Base-by-base conservation (phyloP, 2,113 vertebrate species). In the Sorex fumeus region DNA sequence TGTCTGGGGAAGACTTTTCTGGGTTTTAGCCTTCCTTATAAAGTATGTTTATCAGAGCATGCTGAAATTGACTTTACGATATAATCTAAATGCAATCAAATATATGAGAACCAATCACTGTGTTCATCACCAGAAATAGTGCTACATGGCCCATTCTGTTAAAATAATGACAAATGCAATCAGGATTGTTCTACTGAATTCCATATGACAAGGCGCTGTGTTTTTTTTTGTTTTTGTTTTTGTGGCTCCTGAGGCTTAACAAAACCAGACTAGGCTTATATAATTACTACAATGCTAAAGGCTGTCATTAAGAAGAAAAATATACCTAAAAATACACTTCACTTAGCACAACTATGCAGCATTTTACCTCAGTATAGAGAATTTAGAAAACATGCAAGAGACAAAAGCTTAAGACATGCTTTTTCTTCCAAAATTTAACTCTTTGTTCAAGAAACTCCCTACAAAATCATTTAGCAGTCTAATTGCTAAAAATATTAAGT, bases 341-440 rank as follows among this genome's bases (percentile, higher is more conserved):
- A 88, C 84, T 67, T 36, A 91, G 7, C 28, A 32, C 8, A 75
- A 69, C 43, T 71, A 6, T 18, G 83, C 0, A 79, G n/a, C 2
- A 88, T n/a, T 70, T 91, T 89, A 57, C 21, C 19, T 34, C 74
- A 27, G 45, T 82, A 23, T 60, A 23, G 50, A 34, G 6, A 89
- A 30, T 36, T 77, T 23, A 87, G 34, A 84, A 64, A 84, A 34
- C 27, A 81, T 28, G n/a, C 75, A 69, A 91, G 92, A 28, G 92
- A 91, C 25, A 75, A 92, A 89, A 82, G 34, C 30, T 82, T 34
- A 53, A 82, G 1, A 57, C 15, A 75, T 84, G 67, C 8, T 47
- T 79, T 81, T 70, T 23, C 92, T 79, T 47, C 30, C 18, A 64
- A 90, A 90, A 88, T 71, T 66, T 84, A 95, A 92, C 66, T 85